Base-by-base conservation (phyloP, 2,797 vertebrate genomes). In the Fratercula arctica region DNA sequence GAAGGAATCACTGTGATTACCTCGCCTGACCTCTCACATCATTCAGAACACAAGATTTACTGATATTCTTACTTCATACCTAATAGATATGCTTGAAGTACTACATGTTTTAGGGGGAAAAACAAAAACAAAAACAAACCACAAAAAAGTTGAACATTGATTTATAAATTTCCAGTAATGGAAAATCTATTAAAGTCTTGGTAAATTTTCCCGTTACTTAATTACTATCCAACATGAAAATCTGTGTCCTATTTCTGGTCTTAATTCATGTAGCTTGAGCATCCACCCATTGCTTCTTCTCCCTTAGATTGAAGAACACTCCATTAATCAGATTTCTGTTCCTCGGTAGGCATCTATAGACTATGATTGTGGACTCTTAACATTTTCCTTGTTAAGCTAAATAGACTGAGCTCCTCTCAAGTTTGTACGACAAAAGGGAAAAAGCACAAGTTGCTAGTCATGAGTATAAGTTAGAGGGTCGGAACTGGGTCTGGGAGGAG, bases 21-120 rank as follows among this genome's bases (percentile, higher is more conserved):
- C 25, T 59, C 1, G 1, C 3, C 51, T 46, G 21, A 50, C 13
- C 11, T 85, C 10, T 56, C 6, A 2, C 1, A 1, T 64, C 4
- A 57, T 35, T 69, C 4, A 6, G 45, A 59, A 72, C 4, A 53
- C 6, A 35, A 66, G 23, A 59, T 25, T 33, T 75, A 37, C 21
- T 39, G 14, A 77, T 77, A 50, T 46, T 15, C 33, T 60, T 73
- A 77, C 10, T 72, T 82, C 23, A 67, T 28, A 39, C n/a, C 13
- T 73, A 61, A 57, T 15, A 73, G 18, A 28, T 35, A 8, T 39
- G 7, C 23, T 31, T 51, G 37, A 61, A 61, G 17, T 56, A 43
- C 19, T 19, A 15, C 7, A 20, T 7, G 6, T 63, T 78, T 73
- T 7, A 13, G 31, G 15, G 10, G 10, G 8, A 4, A 10, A 14